Evolutionary conservation across 1,140 invertebrate species (phyloP), one percentile per base, ranked within the genome.

Genomic region (Drosophila bipectinata): DNA sequence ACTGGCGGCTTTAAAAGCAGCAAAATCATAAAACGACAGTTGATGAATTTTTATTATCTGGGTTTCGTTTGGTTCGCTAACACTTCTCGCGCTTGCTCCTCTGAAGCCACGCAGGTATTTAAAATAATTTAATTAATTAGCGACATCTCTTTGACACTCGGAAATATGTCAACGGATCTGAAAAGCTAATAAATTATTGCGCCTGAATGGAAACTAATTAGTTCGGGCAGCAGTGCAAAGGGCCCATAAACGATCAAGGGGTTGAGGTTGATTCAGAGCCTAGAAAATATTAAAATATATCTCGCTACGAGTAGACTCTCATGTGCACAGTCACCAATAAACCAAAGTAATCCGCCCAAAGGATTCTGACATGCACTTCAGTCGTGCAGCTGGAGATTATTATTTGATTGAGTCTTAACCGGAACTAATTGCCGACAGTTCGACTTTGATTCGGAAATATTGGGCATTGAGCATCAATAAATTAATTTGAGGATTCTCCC

Each of bases 21-120:
- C 57, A 60, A 78, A 85, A 75, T 78, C 83, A 82, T 85, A 81
- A 78, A 87, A 78, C 64, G 74, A 52, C 60, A 78, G 66, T 78
- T 85, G 77, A 75, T 85, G 71, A 62, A 67, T 68, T 72, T 87
- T 63, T 59, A 75, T 59, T 41, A 34, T 57, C 26, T 47, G 34
- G 49, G 32, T n/a, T n/a, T 21, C 21, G 21, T 26, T 62, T 44
- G 34, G 30, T 48, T 34, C 21, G 12, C 14, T 5, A 4, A 2
- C 41, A 6, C 34, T 5, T n/a, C 44, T 21, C 21, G 21, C 21
- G 21, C 21, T 21, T 21, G 21, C 21, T 21, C 21, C 21, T 44
- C 26, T 10, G 32, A 24, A 12, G 14, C 26, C 71, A 4, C 4
- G 4, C 57, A 71, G 63, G 45, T 73, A 63, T 73, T 73, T 73